Conservation (phyloP, 2,888 invertebrate species). For the Mesorhabditis belari region DNA sequence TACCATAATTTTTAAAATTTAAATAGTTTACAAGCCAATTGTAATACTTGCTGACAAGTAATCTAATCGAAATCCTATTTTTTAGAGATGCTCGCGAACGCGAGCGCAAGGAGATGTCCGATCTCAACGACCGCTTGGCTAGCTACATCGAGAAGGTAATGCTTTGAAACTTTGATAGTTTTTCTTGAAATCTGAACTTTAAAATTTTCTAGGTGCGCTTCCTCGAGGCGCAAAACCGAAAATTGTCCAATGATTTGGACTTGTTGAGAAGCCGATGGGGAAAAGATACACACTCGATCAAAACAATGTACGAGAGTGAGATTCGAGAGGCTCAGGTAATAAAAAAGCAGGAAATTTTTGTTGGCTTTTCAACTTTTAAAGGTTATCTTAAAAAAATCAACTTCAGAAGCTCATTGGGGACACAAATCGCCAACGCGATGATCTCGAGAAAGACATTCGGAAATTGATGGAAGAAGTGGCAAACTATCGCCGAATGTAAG, state of each 20-base stretch:
- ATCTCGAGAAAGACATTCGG: conserved; percentile 16
- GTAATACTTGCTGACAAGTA: not conserved
- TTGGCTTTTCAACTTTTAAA: too few species aligned
- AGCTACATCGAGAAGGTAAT: conserved; percentile 59
- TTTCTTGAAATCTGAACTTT: not conserved
- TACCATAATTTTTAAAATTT: not conserved
- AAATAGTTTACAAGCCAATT: not conserved
- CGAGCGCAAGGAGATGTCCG: conserved; percentile 60
- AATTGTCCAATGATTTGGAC: conserved; percentile 32
- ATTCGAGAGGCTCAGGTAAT: conserved; percentile 8
- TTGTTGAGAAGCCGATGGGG: conserved; percentile 26
- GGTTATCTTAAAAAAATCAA: not conserved
- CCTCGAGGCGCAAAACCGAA: conserved; percentile 41
- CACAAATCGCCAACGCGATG: conserved; percentile 21
- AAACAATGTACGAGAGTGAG: conserved; percentile 30
- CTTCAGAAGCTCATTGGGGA: conserved; percentile 29
- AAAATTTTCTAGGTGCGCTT: conserved; percentile 26
- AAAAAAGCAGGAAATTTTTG: too few species aligned
- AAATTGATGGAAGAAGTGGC: conserved; percentile 12
- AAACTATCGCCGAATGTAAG: conserved; percentile 7
- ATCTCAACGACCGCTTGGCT: conserved; percentile 59
- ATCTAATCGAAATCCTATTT: conserved; percentile 49
- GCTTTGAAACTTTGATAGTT: not conserved
- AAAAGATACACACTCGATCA: conserved; percentile 27
- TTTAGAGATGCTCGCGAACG: conserved; percentile 53